Evolutionary conservation across 92 coral and sea anemone species (phyloP).

Genomic region (Phenganax subtilis): DNA sequence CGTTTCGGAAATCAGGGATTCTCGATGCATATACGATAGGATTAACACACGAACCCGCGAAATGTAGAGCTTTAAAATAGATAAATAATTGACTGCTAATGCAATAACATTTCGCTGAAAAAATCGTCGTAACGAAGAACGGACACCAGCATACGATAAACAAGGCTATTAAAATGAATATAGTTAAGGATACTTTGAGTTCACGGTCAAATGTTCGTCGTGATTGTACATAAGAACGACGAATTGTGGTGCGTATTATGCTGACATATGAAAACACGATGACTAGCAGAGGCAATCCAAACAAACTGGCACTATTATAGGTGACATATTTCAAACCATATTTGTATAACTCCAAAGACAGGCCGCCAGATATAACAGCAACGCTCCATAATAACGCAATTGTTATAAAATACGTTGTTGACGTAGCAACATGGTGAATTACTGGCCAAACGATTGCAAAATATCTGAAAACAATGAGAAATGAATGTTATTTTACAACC

Average conservation of each 20-base stretch:
- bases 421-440: conserved; percentile 18
- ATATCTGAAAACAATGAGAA: conserved; percentile 12
- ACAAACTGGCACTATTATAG: background rate
- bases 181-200: conserved; percentile 6
- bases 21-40: conserved; percentile 29
- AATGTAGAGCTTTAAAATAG: conserved; percentile 7
- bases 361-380: background rate
- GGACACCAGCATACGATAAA: conserved; percentile 27
- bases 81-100: background rate
- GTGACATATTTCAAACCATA: background rate
- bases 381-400: conserved; percentile 11
- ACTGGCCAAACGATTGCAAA: conserved; percentile 37
- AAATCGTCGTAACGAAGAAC: background rate
- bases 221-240: background rate
- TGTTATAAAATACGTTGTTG: background rate
- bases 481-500: background rate
- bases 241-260: background rate
- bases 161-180: conserved; percentile 10
- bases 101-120: background rate
- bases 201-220: conserved; percentile 2
- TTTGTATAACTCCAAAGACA: background rate
- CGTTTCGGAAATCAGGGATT: conserved; percentile 15
- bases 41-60: background rate
- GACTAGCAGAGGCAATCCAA: conserved; percentile 13
- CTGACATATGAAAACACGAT: conserved; percentile 15